Evolutionary conservation across 2,888 invertebrate species (phyloP).

Genomic region (Trypoxylon attenuatum): DNA sequence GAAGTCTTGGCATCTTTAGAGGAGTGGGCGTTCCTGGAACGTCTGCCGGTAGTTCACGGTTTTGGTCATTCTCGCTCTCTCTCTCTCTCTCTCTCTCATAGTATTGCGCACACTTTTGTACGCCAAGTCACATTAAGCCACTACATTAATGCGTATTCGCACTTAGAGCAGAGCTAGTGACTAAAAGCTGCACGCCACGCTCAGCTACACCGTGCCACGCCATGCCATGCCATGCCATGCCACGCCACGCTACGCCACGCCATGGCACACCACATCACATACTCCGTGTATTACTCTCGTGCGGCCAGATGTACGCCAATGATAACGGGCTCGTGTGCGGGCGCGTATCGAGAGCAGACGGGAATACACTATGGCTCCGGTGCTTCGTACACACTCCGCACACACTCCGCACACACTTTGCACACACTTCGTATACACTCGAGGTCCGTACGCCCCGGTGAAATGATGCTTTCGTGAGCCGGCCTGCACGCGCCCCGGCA

Average conservation of each 20-base stretch:
- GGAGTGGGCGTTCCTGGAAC: constrained; percentile 60
- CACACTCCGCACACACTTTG: too few species aligned
- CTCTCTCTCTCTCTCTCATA: constrained; percentile 28
- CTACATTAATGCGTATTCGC: constrained; percentile 35
- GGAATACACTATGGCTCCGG: neutral
- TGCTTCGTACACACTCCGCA: too few species aligned
- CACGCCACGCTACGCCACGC: too few species aligned
- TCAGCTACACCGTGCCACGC: too few species aligned
- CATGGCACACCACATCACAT: too few species aligned
- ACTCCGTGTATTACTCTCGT: neutral
- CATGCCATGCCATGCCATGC: too few species aligned
- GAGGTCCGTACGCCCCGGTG: too few species aligned
- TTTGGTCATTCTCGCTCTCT: constrained; percentile 32
- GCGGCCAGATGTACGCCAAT: neutral
- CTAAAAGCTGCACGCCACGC: too few species aligned
- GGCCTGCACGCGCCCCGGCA: too few species aligned
- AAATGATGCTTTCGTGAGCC: too few species aligned
- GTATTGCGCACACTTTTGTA: constrained; percentile 9
- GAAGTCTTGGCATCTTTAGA: constrained; percentile 62
- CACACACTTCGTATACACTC: too few species aligned
- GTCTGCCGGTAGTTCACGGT: constrained; percentile 50
- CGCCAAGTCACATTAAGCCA: constrained; percentile 16
- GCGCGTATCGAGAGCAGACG: neutral
- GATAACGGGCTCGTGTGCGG: neutral
- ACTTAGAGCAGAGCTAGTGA: constrained; percentile 21